These are phyloP conservation scores for Actias luna DNA, from an alignment of 2,888 invertebrate species.

Conservation along the genomic window DNA sequence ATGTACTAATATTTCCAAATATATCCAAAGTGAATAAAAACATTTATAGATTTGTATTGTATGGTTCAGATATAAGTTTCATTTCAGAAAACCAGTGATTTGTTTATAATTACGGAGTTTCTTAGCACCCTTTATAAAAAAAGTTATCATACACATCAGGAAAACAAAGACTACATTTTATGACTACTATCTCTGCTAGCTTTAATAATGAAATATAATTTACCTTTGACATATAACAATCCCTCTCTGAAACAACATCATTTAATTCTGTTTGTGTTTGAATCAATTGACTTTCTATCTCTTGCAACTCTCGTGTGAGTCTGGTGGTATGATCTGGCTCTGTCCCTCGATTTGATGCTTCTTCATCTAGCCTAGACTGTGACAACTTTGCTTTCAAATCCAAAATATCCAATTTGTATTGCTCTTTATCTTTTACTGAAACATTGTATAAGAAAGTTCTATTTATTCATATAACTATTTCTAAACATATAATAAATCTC, in stretches of 20 bases:
- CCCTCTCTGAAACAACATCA: constrained; percentile 77
- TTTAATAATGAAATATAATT: neutral
- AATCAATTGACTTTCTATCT: constrained; percentile 75
- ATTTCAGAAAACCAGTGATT: too few relatives aligned
- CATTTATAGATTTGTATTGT: too few relatives aligned
- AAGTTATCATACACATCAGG: too few relatives aligned
- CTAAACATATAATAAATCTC: too few relatives aligned
- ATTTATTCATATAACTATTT: too few relatives aligned
- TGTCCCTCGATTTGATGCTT: constrained; percentile 32
- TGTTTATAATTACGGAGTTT: too few relatives aligned
- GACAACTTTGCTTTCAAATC: constrained; percentile 66
- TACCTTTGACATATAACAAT: constrained; percentile 71
- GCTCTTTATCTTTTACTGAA: constrained; percentile 69
- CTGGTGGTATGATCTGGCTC: constrained; percentile 41
- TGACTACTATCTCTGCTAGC: neutral
- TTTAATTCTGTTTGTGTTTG: constrained; percentile 76
- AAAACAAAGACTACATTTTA: neutral
- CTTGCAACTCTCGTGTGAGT: constrained; percentile 72
- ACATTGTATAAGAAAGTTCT: constrained; percentile 13
- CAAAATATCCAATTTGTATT: constrained; percentile 62
- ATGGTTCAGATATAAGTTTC: too few relatives aligned
- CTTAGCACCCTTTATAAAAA: too few relatives aligned
- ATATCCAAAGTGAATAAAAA: too few relatives aligned
- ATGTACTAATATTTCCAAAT: too few relatives aligned
- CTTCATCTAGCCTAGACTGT: constrained; percentile 52